Conservation (phyloP, 1,140 invertebrate genomes). For the Drosophila pseudoobscura region DNA sequence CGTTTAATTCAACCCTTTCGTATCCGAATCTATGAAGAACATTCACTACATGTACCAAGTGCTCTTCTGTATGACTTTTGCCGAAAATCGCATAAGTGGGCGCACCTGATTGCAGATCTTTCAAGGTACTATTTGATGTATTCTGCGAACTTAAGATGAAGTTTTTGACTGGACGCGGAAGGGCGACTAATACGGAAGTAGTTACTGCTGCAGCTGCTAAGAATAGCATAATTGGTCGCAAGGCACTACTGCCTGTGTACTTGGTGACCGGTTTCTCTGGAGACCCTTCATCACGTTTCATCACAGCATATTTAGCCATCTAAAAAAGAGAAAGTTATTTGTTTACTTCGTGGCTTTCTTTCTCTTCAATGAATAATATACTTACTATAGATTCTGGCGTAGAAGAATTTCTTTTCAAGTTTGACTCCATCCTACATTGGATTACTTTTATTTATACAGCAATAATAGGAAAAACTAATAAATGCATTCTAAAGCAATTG, state of each 20-base stretch:
- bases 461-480: conserved; percentile 17
- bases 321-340: conserved; percentile 50
- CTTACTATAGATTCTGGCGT: conserved; percentile 16
- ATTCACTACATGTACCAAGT: conserved; percentile 90
- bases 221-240: conserved; percentile 59
- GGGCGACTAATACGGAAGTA: conserved; percentile 61
- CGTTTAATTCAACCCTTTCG: conserved; percentile 84
- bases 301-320: conserved; percentile 16
- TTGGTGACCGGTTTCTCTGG: conserved; percentile 3
- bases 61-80: conserved; percentile 84
- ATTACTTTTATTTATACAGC: conserved; percentile 3
- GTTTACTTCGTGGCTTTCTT: neutral
- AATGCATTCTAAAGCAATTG: neutral
- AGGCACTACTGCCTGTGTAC: conserved; percentile 22
- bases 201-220: conserved; percentile 55
- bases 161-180: conserved; percentile 41
- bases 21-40: conserved; percentile 91
- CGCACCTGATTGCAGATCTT: neutral
- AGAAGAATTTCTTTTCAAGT: conserved; percentile 5
- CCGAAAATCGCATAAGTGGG: conserved; percentile 84
- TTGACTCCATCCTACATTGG: conserved; percentile 26
- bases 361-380: neutral
- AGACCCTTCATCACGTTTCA: neutral
- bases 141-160: conserved; percentile 2
- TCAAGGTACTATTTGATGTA: neutral